Conservation (phyloP, 1,140 invertebrate species). For the Periplaneta americana region DNA sequence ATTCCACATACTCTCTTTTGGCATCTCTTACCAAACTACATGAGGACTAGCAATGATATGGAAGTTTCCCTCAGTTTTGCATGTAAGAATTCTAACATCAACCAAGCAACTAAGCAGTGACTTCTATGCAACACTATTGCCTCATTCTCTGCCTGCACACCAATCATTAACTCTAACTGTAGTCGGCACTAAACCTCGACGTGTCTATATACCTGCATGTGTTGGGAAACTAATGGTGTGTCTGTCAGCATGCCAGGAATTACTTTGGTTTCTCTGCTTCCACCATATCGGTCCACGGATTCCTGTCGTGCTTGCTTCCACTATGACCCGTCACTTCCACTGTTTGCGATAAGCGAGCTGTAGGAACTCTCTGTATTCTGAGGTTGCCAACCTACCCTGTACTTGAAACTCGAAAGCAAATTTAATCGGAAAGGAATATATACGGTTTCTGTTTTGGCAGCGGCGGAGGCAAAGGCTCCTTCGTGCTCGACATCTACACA, state of each 20-base stretch:
- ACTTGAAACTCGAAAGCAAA: background rate
- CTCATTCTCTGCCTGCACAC: background rate
- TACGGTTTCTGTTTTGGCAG: background rate
- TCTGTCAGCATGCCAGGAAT: background rate
- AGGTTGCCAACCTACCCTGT: background rate
- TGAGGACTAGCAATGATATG: slow-evolving; percentile 14
- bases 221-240: background rate
- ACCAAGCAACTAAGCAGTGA: background rate
- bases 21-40: slow-evolving; percentile 1
- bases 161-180: background rate
- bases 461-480: background rate
- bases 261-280: background rate
- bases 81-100: background rate
- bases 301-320: background rate
- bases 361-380: background rate
- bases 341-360: background rate
- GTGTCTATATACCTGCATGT: too few species aligned
- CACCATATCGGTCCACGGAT: background rate
- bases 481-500: background rate
- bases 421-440: background rate
- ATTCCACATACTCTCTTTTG: background rate
- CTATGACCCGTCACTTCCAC: too few species aligned
- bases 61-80: slow-evolving; percentile 1
- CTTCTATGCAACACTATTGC: background rate
- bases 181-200: background rate